Evolutionary conservation across 2,797 vertebrate genomes (phyloP), one percentile per base, ranked within the genome.

Genomic region (Galago senegalensis): DNA sequence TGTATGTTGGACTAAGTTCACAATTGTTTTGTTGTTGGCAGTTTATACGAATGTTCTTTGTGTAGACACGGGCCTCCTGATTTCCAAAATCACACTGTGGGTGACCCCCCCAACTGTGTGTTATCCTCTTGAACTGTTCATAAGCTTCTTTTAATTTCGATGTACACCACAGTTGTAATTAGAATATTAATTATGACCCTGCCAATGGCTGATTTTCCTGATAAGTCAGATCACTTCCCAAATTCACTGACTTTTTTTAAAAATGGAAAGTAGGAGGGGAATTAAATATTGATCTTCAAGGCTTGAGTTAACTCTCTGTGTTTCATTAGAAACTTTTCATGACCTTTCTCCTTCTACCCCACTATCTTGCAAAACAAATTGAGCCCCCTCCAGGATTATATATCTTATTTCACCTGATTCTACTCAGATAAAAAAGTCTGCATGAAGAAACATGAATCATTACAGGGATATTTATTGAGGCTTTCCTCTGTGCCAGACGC

Each of bases 181-280:
- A 80, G 67, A 91, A 46, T 87, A 87, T 58, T 34, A 89, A 27
- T 61, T 10, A 60, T 14, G 37, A 87, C 56, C 31, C 69, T 87
- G 29, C 49, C 53, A 65, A 8, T 27, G 34, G 20, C 75, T 46
- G 29, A 89, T 77, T 93, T 94, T 79, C 53, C 18, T 72, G 13
- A 60, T 81, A 95, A 67, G n/a, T 81, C 61, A 72, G 31, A 88
- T 89, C 20, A 37, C 81, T 93, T 93, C 81, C 16, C 49, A 92
- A 94, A 63, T 85, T 10, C 31, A 63, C 7, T 23, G 31, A 77
- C 49, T 49, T 49, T 49, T 49, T 49, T 49, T 49, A 3, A n/a
- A 18, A 18, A n/a, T 70, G 60, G 69, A 92, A 67, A 91, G 20
- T n/a, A 72, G 2, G 27, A 80, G 9, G 2, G 11, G 49, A 31